Percentiles rank a stretch among this genome's conserved stretches.
These are phyloP conservation scores for Idaea biselata DNA, from an alignment of 2,888 invertebrate genomes.

Conservation along the genomic window DNA sequence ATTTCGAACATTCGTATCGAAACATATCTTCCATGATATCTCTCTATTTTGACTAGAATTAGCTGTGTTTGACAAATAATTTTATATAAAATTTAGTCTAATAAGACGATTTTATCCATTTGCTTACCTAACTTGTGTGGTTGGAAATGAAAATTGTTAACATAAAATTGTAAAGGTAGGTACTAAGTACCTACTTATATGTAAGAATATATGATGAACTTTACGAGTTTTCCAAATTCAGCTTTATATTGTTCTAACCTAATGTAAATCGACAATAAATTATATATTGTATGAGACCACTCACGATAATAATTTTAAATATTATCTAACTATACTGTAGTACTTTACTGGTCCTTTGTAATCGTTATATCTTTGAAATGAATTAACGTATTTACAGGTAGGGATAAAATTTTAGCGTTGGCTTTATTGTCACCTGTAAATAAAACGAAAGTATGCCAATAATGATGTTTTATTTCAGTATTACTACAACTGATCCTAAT, in stretches of 20 bases:
- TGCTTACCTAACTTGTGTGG: slow-evolving; percentile 23
- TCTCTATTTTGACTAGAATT: slow-evolving; percentile 57
- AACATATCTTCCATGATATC: slow-evolving; percentile 28
- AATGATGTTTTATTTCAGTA: slow-evolving; percentile 41
- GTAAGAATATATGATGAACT: slow-evolving; percentile 17
- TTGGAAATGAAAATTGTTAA: neutral
- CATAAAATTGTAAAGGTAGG: neutral
- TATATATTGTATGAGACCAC: slow-evolving; percentile 46
- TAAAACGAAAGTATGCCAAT: slow-evolving; percentile 56
- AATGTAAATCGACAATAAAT: slow-evolving; percentile 56
- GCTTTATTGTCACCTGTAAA: slow-evolving; percentile 68
- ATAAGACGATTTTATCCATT: slow-evolving; percentile 31
- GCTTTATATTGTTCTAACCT: neutral
- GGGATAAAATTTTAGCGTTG: slow-evolving; percentile 50
- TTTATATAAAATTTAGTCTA: slow-evolving; percentile 29
- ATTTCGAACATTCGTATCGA: slow-evolving; percentile 5
- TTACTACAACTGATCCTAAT: neutral
- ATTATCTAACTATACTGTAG: slow-evolving; percentile 50
- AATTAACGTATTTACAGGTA: slow-evolving; percentile 17
- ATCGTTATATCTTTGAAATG: slow-evolving; percentile 30
- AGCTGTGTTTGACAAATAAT: slow-evolving; percentile 80
- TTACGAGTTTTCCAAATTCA: slow-evolving; percentile 10
- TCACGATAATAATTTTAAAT: slow-evolving; percentile 59
- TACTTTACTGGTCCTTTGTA: slow-evolving; percentile 35
- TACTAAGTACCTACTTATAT: neutral